Percentiles rank a stretch among this genome's conserved stretches.
Conservation (phyloP, 2,888 invertebrate genomes). For the Pristionchus mayeri region DNA sequence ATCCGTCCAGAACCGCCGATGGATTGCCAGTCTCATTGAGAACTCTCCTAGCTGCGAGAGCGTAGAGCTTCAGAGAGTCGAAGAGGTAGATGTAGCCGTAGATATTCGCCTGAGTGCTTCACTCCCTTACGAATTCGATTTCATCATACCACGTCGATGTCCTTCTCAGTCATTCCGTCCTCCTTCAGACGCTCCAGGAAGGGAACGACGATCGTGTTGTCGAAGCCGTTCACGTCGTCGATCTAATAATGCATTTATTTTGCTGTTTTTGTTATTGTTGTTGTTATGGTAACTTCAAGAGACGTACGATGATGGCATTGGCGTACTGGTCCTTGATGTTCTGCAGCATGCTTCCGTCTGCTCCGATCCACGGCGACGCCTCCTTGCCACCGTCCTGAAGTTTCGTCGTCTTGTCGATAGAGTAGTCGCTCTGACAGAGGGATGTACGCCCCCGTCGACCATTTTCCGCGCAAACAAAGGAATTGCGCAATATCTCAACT, state of each 20-base stretch:
- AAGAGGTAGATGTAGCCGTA: constrained; percentile 66
- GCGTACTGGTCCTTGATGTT: constrained; percentile 73
- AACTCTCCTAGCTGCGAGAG: constrained; percentile 62
- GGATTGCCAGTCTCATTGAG: constrained; percentile 63
- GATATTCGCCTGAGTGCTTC: constrained; percentile 57
- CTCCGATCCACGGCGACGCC: constrained; percentile 74
- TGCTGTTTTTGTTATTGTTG: no score
- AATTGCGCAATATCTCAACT: not conserved
- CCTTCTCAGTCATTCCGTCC: not conserved
- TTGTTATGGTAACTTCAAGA: no score
- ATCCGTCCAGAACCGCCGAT: constrained; percentile 66
- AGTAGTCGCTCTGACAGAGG: constrained; percentile 1
- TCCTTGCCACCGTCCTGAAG: constrained; percentile 68
- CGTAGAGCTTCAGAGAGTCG: constrained; percentile 67
- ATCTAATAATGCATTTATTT: not conserved
- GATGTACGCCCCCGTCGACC: not conserved
- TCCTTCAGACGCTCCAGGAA: constrained; percentile 6
- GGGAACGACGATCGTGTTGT: constrained; percentile 8
- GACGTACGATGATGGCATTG: constrained; percentile 53
- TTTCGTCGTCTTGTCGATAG: constrained; percentile 4
- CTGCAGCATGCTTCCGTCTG: constrained; percentile 73
- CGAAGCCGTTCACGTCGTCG: constrained; percentile 30
- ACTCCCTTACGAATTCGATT: not conserved
- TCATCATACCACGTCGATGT: not conserved
- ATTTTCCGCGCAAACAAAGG: no score